Conservation (phyloP, 2,888 invertebrate genomes). For the Andrena haemorrhoa region DNA sequence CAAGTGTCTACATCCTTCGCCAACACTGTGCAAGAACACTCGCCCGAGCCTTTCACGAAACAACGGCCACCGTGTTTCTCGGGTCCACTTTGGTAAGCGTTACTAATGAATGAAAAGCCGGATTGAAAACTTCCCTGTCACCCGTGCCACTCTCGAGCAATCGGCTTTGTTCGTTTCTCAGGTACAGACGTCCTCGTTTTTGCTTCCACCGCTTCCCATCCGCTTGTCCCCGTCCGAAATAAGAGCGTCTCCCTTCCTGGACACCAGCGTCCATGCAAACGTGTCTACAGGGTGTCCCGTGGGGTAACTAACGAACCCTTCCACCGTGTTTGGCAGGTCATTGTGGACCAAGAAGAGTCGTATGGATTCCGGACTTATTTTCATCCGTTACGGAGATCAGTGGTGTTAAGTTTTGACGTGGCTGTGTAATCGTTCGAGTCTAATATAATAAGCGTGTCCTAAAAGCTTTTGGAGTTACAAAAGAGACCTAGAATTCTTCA, state of each 20-base stretch:
- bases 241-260: slow-evolving; percentile 22
- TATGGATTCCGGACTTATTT: too few relatives aligned
- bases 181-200: slow-evolving; percentile 47
- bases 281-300: not conserved
- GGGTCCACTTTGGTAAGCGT: slow-evolving; percentile 59
- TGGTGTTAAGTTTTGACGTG: too few relatives aligned
- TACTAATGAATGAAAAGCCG: slow-evolving; percentile 72
- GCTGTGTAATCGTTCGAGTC: too few relatives aligned
- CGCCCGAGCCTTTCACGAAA: not conserved
- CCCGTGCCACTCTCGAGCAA: slow-evolving; percentile 52
- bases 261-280: slow-evolving; percentile 17
- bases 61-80: slow-evolving; percentile 34
- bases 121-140: slow-evolving; percentile 69
- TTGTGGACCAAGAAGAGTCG: too few relatives aligned
- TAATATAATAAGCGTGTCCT: too few relatives aligned
- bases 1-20: not conserved
- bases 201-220: slow-evolving; percentile 29
- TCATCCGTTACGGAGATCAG: too few relatives aligned
- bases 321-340: too few relatives aligned
- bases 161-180: slow-evolving; percentile 69
- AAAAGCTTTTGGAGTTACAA: too few relatives aligned
- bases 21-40: slow-evolving; percentile 17
- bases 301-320: too few relatives aligned
- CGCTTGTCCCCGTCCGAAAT: slow-evolving; percentile 45
- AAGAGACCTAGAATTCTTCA: too few relatives aligned